Percentiles rank a stretch among this genome's conserved stretches.
These are phyloP conservation scores for Zoanthus sociatus DNA, from an alignment of 92 coral and sea anemone species.

Conservation along the genomic window DNA sequence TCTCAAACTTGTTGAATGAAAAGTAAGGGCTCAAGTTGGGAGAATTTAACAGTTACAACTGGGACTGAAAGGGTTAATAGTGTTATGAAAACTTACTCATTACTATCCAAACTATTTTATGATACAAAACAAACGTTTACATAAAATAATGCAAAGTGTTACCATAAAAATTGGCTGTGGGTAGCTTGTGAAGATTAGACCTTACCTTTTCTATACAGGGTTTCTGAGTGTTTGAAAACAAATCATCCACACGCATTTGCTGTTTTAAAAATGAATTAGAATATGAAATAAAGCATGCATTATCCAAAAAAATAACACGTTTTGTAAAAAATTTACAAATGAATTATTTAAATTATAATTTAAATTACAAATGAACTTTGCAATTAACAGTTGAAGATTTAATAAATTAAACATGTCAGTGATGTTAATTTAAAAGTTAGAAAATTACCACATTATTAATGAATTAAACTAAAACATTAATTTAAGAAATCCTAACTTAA, in stretches of 20 bases:
- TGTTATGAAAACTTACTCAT: too few relatives aligned
- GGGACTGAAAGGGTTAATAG: too few relatives aligned
- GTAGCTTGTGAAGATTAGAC: not conserved
- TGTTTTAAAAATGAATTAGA: conserved; percentile 33
- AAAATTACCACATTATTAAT: too few relatives aligned
- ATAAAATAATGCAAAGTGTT: not conserved
- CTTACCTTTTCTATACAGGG: conserved; percentile 44
- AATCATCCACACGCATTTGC: conserved; percentile 53
- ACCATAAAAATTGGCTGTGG: not conserved
- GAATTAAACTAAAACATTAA: not conserved
- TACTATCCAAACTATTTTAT: too few relatives aligned
- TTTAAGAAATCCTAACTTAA: not conserved
- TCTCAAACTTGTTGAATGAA: too few relatives aligned
- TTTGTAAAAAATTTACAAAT: not conserved
- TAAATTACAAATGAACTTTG: not conserved
- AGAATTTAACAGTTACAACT: too few relatives aligned
- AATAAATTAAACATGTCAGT: not conserved
- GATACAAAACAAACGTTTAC: not conserved
- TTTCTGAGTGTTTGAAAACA: conserved; percentile 41
- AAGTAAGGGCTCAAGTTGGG: too few relatives aligned
- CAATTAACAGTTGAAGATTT: not conserved
- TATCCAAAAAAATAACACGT: conserved; percentile 3
- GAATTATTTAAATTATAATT: not conserved
- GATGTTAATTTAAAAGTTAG: not conserved
- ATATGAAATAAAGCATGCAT: conserved; percentile 49